phyloP scores from a whole-genome alignment of 2,113 vertebrate species.

The Archilochus colubris region DNA sequence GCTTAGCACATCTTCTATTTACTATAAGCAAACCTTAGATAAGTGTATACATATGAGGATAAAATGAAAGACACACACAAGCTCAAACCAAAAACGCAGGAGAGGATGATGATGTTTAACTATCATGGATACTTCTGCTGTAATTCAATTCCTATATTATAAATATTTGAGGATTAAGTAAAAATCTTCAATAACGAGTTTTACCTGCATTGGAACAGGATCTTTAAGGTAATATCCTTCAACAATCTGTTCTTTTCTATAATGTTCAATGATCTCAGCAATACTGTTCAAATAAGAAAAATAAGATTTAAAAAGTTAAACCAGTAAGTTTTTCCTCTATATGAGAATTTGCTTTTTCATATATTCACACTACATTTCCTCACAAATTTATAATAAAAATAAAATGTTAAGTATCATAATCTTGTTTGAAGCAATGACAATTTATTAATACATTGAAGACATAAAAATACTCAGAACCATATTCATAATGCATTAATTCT shows the following conservation, averaged over 20 bases:
- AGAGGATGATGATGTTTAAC: neutral
- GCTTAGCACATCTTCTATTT: neutral
- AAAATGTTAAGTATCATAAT: conserved; percentile 11
- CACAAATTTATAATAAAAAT: conserved; percentile 5
- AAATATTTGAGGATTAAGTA: neutral
- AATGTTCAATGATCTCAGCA: conserved; percentile 96
- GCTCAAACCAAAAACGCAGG: neutral
- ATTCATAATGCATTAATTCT: neutral
- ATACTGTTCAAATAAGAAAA: conserved; percentile 83
- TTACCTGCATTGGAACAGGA: conserved; percentile 93
- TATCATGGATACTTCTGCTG: neutral
- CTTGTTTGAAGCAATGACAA: neutral
- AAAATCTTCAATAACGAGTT: conserved; percentile 24
- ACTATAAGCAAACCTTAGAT: neutral
- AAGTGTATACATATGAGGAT: neutral
- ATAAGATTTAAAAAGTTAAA: conserved; percentile 20
- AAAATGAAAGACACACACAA: neutral
- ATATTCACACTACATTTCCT: neutral
- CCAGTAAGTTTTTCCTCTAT: neutral
- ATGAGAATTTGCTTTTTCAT: neutral
- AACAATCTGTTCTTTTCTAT: conserved; percentile 97
- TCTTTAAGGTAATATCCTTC: conserved; percentile 96
- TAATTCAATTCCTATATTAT: neutral
- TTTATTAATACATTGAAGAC: neutral
- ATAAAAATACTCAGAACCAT: neutral